Evolutionary conservation across 2,113 vertebrate genomes (phyloP), one percentile per base, ranked within the genome.

Genomic region (Candoia aspera): DNA sequence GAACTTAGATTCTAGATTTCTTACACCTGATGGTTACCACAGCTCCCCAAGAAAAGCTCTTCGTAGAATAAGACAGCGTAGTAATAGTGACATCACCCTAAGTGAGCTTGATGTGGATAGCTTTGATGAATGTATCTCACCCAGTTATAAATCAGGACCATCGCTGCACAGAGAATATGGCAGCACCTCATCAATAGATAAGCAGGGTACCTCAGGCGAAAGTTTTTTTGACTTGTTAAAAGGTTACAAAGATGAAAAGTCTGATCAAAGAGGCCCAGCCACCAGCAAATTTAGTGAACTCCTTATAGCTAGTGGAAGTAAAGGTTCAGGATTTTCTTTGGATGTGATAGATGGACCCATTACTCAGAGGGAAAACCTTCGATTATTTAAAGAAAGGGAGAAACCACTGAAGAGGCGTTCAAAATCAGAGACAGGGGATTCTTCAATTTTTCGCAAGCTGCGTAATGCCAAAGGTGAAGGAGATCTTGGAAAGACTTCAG

Each of bases 101-200:
- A 98, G 98, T 95, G 99, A 99, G 92, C 98, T 99, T 97, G 99
- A 99, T 58, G 98, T 98, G 92, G 99, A 99, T 94, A 98, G 98
- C 91, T 98, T 98, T 21, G 99, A 99, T 94, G 98, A 99, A 94
- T 99, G 98, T 98, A 97, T 98, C 91, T 97, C 98, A 89, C 99
- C 97, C 6, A 98, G 98, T 0, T 97, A 98, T 93, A 99, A 99
- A 97, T 98, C 97, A 8, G 98, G 98, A 93, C 98, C 98, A 0
- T 98, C 98, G 46, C 96, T 99, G 88, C 99, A 99, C 95, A 98
- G 99, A 33, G 99, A 99, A 92, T 99, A 99, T 49, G 99, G 99
- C n/a, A 99, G 99, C 97, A 99, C 99, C n/a, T 99, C 99, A 59
- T 99, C 99, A 0, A 99, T 99, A 91, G 98, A 99, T 93, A 99